Percentiles rank a stretch among this genome's conserved stretches.
phyloP scores from a whole-genome alignment of 1,140 invertebrate genomes.

The Babylonia areolata region DNA sequence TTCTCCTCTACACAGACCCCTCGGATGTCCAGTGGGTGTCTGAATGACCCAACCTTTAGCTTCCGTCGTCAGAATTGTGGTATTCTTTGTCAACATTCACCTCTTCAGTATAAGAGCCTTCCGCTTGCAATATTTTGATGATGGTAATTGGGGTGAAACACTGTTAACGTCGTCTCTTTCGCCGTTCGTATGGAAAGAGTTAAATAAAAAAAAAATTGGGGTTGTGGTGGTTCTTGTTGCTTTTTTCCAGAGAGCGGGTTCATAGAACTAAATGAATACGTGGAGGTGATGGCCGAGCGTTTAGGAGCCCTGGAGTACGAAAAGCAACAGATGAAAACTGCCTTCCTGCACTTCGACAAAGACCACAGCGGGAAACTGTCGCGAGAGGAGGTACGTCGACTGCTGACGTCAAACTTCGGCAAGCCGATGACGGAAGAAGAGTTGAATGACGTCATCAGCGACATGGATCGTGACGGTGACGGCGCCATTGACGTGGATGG shows the following conservation, averaged over 20 bases:
- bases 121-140: no score
- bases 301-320: slow-evolving; percentile 4
- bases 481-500: slow-evolving; percentile 6
- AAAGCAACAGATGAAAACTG: not conserved
- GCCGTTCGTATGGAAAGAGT: no score
- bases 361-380: slow-evolving; percentile 18
- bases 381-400: not conserved
- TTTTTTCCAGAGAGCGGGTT: slow-evolving; percentile 13
- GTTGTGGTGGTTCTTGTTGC: not conserved
- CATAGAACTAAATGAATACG: slow-evolving; percentile 12
- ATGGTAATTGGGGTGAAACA: no score
- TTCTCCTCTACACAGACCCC: no score
- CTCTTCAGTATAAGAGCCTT: no score
- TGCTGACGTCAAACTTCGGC: slow-evolving; percentile 14
- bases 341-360: slow-evolving; percentile 15
- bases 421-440: slow-evolving; percentile 17
- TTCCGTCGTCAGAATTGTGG: no score
- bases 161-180: no score
- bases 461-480: slow-evolving; percentile 20
- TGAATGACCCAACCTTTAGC: no score
- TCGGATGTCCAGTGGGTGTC: no score
- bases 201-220: no score
- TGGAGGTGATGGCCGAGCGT: not conserved
- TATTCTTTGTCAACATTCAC: no score
- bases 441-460: slow-evolving; percentile 18